Evolutionary conservation across 2,113 vertebrate genomes (phyloP), one percentile per base, ranked within the genome.

Genomic region (Sporophila hypoxantha): DNA sequence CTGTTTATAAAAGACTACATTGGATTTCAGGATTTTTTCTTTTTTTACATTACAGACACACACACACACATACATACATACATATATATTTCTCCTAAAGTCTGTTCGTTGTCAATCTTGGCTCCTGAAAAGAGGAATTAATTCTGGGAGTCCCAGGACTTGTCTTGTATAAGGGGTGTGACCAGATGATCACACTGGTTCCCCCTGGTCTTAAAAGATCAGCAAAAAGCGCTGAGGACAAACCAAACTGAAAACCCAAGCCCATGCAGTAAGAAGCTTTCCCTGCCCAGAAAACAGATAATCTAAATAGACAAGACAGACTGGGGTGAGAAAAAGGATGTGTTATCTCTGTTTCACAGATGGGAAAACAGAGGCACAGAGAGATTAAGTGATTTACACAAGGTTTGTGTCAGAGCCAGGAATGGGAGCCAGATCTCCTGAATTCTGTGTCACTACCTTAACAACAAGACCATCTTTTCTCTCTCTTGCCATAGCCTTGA

Each of bases 351-450:
- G 42, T 91, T 95, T 94, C 94, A 93, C 92, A 94, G 94, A 92
- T 95, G 92, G 94, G 94, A 95, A n/a, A 95, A 95, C 89, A 95
- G 91, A 95, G 89, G 92, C 92, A 94, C 91, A 88, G 89, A 81
- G 87, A 94, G 92, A 95, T 94, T 95, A 95, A 94, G 88, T 91
- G 95, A 95, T 91, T 95, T 95, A 92, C 91, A 94, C 94, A 92
- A 92, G 89, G 89, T 85, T 94, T 95, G 91, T 95, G 95, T 93
- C 89, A 89, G 82, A 95, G 91, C 92, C 92, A 95, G 89, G 80
- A 95, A 92, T 42, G 49, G 69, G 55, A 94, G 93, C 94, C 95
- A 95, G 95, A 74, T 93, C 87, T 93, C 79, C 82, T 86, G 91
- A 89, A 91, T 94, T 75, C 82, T 83, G 44, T 93, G 82, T 87